Base-by-base conservation (phyloP, 2,797 vertebrate species). In the Heteromormyrus szaboi region DNA sequence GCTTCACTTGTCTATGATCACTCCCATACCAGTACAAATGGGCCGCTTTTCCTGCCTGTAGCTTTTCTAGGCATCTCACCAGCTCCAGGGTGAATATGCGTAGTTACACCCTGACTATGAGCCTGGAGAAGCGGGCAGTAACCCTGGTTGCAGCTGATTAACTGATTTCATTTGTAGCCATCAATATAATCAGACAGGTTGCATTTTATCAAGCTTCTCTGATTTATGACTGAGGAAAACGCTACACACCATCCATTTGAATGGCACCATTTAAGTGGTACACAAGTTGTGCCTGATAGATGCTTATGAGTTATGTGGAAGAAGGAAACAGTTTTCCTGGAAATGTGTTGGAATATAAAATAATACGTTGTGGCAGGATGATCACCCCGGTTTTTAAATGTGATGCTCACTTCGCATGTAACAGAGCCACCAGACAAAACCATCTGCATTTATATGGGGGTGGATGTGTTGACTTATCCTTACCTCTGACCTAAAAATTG, bases 391-490 rank as follows among this genome's bases (percentile, higher is more conserved):
- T 41, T 41, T 46, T 46, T 81, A 81, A 44, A 81, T 81, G 19
- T 46, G 8, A 81, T 81, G 2, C 17, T 46, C 29, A 81, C 6
- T 44, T 81, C 2, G 1, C 41, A 81, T 8, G 19, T 46, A n/a
- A 81, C 76, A 14, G 37, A 46, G 41, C 2, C 3, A 12, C n/a
- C 11, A 29, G 83, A 85, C 25, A 41, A 53, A 85, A 29, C n/a
- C 48, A 17, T 37, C 22, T 86, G 25, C 25, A 86, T 33, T 29
- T 53, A 62, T 62, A 25, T 22, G 59, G 7, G 17, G 7, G 53
- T 33, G 89, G 72, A 65, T 88, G 86, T 41, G 33, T 88, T 79
- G 14, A 72, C 87, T 41, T 62, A 72, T 89, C 54, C 48, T 48
- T 22, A 19, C 62, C 54, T 11, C 33, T 59, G n/a, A 44, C 41